These are phyloP conservation scores for Syrmaticus mikado DNA, from an alignment of 2,113 vertebrate species.

Conservation along the genomic window DNA sequence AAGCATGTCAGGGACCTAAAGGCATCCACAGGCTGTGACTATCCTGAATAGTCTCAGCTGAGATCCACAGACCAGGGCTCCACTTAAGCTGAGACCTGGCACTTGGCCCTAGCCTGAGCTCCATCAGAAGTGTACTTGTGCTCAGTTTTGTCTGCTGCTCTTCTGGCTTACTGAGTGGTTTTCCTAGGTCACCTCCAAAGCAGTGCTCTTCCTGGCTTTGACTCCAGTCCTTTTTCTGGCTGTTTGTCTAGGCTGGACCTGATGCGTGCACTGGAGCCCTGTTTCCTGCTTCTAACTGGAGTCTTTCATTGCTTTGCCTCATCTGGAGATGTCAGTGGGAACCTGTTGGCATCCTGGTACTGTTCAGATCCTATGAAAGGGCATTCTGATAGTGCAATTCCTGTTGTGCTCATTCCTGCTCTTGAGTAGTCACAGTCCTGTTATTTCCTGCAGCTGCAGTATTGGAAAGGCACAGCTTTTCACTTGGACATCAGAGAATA, in stretches of 20 bases:
- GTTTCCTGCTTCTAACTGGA: not conserved
- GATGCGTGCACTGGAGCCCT: not conserved
- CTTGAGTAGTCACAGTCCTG: not conserved
- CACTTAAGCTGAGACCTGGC: not conserved
- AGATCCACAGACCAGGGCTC: fast-evolving
- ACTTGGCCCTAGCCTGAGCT: fast-evolving
- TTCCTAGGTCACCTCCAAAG: not conserved
- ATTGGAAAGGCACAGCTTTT: not conserved
- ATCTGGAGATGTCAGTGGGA: not conserved
- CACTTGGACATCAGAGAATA: not conserved
- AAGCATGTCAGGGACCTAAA: not conserved
- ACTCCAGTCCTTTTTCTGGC: not conserved
- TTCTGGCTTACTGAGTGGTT: not conserved
- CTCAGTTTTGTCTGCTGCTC: fast-evolving
- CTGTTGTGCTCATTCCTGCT: fast-evolving
- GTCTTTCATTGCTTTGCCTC: not conserved
- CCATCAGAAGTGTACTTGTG: not conserved
- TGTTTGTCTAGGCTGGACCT: fast-evolving
- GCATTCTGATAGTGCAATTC: fast-evolving
- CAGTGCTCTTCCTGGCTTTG: not conserved
- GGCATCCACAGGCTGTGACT: not conserved
- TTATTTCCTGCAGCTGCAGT: not conserved
- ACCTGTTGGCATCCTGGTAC: not conserved
- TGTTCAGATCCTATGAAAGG: not conserved
- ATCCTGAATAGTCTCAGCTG: not conserved